Conservation (phyloP, 2,888 invertebrate species). For the Catonia carolina region DNA sequence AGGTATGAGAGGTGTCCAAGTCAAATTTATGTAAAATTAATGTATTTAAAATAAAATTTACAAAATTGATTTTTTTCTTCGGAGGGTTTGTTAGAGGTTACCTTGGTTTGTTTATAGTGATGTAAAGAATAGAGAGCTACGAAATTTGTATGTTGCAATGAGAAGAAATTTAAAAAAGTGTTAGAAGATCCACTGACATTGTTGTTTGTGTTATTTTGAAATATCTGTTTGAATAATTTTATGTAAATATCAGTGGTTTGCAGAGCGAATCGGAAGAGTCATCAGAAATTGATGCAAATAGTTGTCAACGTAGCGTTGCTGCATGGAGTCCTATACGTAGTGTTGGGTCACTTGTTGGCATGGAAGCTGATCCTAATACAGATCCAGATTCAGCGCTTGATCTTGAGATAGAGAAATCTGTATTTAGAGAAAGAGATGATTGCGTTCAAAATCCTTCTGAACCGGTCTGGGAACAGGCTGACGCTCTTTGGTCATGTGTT, state of each 20-base stretch:
- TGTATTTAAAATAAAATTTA: no score
- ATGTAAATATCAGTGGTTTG: neutral
- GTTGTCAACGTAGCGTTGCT: slow-evolving; percentile 40
- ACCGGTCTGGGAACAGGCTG: slow-evolving; percentile 59
- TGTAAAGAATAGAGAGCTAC: no score
- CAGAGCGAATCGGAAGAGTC: slow-evolving; percentile 27
- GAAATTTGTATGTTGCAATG: no score
- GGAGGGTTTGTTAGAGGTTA: no score
- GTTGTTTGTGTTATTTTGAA: neutral
- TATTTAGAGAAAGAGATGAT: slow-evolving; percentile 50
- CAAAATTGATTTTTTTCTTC: no score
- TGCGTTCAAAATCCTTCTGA: slow-evolving; percentile 60
- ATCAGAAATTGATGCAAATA: neutral
- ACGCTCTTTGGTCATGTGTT: slow-evolving; percentile 75
- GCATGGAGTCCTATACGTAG: slow-evolving; percentile 86
- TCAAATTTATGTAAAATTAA: no score
- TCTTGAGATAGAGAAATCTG: slow-evolving; percentile 31
- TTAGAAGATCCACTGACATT: no score
- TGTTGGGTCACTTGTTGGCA: slow-evolving; percentile 75
- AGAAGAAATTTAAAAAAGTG: no score
- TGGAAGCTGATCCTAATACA: slow-evolving; percentile 79
- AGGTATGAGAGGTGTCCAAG: no score
- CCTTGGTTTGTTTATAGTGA: no score
- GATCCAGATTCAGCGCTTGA: slow-evolving; percentile 49
- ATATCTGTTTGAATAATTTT: slow-evolving; percentile 48